A percentile compares a stretch with the other conserved stretches of the same genome.
Conservation (phyloP, 2,113 vertebrate species). For the Hemiprocne comata region DNA sequence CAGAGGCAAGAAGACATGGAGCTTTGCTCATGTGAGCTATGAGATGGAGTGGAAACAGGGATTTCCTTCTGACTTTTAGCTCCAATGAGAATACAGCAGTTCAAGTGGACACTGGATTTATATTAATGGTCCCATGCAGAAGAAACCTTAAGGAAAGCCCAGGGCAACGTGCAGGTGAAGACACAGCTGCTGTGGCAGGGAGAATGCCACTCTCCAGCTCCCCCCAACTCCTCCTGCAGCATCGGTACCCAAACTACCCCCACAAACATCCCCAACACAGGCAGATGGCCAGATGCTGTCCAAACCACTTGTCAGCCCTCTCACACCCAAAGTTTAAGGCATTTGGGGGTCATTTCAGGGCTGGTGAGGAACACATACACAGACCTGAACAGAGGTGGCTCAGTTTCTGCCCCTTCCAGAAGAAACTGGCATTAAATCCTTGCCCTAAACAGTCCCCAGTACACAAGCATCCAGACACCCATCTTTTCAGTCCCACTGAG, state of each 20-base stretch:
- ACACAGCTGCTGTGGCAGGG: background rate
- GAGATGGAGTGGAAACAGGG: background rate
- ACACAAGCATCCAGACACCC: background rate
- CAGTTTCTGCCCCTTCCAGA: background rate
- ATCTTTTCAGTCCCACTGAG: background rate
- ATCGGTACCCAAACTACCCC: background rate
- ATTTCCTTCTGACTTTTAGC: background rate
- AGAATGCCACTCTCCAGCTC: background rate
- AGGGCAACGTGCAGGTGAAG: accelerated
- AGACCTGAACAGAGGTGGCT: background rate
- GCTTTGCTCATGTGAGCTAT: background rate
- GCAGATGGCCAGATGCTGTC: background rate
- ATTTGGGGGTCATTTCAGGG: background rate
- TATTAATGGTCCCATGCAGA: background rate
- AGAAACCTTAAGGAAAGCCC: background rate
- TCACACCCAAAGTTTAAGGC: background rate
- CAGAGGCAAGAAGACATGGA: background rate
- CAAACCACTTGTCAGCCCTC: background rate
- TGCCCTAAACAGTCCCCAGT: background rate
- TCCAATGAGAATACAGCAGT: background rate
- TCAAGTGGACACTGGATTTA: background rate
- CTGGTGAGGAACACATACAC: accelerated
- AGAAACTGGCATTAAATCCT: background rate
- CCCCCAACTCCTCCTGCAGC: accelerated
- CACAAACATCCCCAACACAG: accelerated